These are phyloP conservation scores for Apolygus lucorum DNA, from an alignment of 1,140 invertebrate species.

Conservation along the genomic window DNA sequence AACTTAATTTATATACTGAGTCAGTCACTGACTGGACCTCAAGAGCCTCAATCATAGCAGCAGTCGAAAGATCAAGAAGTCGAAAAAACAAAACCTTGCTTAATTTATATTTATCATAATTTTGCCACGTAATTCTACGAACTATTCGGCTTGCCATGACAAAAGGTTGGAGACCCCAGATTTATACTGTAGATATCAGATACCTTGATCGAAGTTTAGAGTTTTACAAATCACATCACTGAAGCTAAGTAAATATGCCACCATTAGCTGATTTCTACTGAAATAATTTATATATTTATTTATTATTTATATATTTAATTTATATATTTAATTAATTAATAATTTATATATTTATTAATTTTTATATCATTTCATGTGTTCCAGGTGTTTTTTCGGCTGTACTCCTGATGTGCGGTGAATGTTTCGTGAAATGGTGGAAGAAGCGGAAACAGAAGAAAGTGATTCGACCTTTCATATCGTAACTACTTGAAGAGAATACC, in stretches of 20 bases:
- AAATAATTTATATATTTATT: neutral
- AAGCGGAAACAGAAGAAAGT: conserved; percentile 2
- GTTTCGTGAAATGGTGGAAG: neutral
- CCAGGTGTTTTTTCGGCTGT: neutral
- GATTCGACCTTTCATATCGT: conserved; percentile 3
- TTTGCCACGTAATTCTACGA: too few species aligned
- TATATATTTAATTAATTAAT: too few species aligned
- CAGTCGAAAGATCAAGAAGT: too few species aligned
- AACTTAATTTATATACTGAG: too few species aligned
- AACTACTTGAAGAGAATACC: too few species aligned
- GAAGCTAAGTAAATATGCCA: neutral
- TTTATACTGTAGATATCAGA: neutral
- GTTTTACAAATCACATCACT: neutral
- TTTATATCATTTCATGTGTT: neutral
- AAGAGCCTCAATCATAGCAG: too few species aligned
- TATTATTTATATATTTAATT: too few species aligned
- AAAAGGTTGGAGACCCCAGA: too few species aligned
- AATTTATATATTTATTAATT: neutral
- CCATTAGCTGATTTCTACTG: neutral
- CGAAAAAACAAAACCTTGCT: too few species aligned
- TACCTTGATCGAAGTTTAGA: neutral
- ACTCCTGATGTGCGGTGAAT: conserved; percentile 2
- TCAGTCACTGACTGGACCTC: too few species aligned
- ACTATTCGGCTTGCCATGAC: too few species aligned
- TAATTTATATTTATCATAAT: too few species aligned